These are phyloP conservation scores for Protonibea diacanthus DNA, from an alignment of 2,797 vertebrate species.

Conservation along the genomic window DNA sequence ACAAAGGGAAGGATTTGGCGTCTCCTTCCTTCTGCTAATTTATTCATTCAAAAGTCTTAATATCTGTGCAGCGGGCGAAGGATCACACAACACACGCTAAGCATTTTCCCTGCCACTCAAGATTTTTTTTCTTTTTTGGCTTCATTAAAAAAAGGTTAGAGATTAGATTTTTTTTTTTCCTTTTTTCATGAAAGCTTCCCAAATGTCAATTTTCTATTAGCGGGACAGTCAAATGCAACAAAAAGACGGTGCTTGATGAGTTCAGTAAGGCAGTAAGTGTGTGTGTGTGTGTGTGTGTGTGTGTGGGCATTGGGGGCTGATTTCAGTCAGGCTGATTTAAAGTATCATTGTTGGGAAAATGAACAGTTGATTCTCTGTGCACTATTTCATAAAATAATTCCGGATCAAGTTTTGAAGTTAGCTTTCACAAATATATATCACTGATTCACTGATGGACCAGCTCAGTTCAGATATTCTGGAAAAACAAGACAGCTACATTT, in stretches of 20 bases:
- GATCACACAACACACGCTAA: constrained; percentile 71
- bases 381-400: not conserved
- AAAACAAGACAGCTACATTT: too few relatives aligned
- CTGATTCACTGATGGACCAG: too few relatives aligned
- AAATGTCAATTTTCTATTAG: constrained; percentile 52
- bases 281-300: not conserved
- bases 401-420: too few relatives aligned
- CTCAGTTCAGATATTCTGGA: too few relatives aligned
- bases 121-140: constrained; percentile 45
- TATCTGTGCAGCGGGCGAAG: constrained; percentile 67
- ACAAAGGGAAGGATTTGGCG: constrained; percentile 72
- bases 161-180: constrained; percentile 47
- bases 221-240: constrained; percentile 30
- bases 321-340: too few relatives aligned
- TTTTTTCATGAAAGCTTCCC: constrained; percentile 32
- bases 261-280: constrained; percentile 4
- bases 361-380: not conserved
- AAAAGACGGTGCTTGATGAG: constrained; percentile 27
- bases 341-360: too few relatives aligned
- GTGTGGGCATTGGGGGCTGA: not conserved
- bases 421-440: too few relatives aligned
- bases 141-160: constrained; percentile 65
- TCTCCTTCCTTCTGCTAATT: constrained; percentile 73
- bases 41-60: constrained; percentile 81
- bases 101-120: constrained; percentile 62